Evolutionary conservation across 2,888 invertebrate species (phyloP), one percentile per base, ranked within the genome.

Genomic region (Proisotoma minuta): DNA sequence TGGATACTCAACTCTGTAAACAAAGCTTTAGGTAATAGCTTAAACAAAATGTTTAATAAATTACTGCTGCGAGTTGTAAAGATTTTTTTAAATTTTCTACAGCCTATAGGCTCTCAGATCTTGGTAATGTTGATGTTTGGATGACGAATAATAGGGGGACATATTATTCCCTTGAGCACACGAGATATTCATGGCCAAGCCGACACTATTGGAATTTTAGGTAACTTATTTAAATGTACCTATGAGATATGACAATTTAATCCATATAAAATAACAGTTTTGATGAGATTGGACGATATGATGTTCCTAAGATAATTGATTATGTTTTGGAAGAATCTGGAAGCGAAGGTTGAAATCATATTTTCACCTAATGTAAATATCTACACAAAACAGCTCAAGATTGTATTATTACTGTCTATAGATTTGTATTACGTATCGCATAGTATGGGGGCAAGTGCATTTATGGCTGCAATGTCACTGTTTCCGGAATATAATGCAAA

Each of bases 61-160:
- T 34, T 34, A 34, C 34, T n/a, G n/a, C n/a, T n/a, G n/a, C n/a
- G n/a, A n/a, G n/a, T n/a, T n/a, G n/a, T n/a, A n/a, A n/a, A n/a
- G n/a, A n/a, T n/a, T n/a, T n/a, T n/a, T n/a, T n/a, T n/a, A n/a
- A n/a, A n/a, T n/a, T n/a, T n/a, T n/a, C n/a, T n/a, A 18, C 8
- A 52, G 52, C 52, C 3, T 52, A 52, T 28, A 26, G 52, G 18
- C 26, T 52, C 2, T 26, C 52, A 8, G 52, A 52, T n/a, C n/a
- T 28, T 15, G 52, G 28, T 12, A 28, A 52, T 52, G 52, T 52
- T n/a, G 52, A 52, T 28, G 26, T 52, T 15, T 52, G 52, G 52
- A 26, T 52, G 27, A 26, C 15, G 8, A 26, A 52, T 28, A 27
- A 12, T 26, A 3, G 52, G 2, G 52, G 52, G 4, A 28, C 52